phyloP scores from a whole-genome alignment of 2,888 invertebrate genomes.

The Trichopria drosophilae region DNA sequence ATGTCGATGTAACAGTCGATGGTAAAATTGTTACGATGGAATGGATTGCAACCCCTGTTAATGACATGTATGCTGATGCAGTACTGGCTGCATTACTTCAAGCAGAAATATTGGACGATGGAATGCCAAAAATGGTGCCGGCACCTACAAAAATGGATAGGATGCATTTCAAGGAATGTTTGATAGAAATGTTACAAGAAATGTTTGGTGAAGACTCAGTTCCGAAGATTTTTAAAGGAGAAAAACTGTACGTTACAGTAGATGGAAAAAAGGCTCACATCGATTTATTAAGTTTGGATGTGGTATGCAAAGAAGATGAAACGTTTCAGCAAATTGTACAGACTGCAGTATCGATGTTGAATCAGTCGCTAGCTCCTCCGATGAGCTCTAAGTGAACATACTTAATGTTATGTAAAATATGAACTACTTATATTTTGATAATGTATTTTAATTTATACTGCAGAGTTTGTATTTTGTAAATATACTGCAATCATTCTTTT shows the following conservation, averaged over 20 bases:
- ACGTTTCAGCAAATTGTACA: conserved; percentile 80
- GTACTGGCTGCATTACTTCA: conserved; percentile 85
- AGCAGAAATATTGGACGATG: conserved; percentile 73
- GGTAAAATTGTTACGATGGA: conserved; percentile 83
- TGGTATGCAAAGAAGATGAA: conserved; percentile 80
- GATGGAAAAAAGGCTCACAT: conserved; percentile 84
- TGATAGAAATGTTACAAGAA: conserved; percentile 87
- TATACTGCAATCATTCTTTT: too few species aligned
- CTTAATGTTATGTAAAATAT: too few species aligned
- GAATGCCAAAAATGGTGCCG: conserved; percentile 65
- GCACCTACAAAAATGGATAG: conserved; percentile 77
- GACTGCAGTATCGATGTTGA: conserved; percentile 81
- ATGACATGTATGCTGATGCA: conserved; percentile 98
- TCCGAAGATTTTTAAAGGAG: conserved; percentile 90
- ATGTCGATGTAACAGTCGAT: conserved; percentile 80
- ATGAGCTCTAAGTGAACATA: too few species aligned
- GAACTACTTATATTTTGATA: too few species aligned
- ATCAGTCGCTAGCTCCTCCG: conserved; percentile 76
- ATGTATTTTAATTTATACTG: too few species aligned
- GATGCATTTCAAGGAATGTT: conserved; percentile 90
- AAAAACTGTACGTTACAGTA: conserved; percentile 81
- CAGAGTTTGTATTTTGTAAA: too few species aligned
- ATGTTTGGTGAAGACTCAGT: conserved; percentile 95
- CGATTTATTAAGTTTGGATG: conserved; percentile 79
- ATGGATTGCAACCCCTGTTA: conserved; percentile 93